Evolutionary conservation across 2,113 vertebrate genomes (phyloP).

Genomic region (Madoqua kirkii): DNA sequence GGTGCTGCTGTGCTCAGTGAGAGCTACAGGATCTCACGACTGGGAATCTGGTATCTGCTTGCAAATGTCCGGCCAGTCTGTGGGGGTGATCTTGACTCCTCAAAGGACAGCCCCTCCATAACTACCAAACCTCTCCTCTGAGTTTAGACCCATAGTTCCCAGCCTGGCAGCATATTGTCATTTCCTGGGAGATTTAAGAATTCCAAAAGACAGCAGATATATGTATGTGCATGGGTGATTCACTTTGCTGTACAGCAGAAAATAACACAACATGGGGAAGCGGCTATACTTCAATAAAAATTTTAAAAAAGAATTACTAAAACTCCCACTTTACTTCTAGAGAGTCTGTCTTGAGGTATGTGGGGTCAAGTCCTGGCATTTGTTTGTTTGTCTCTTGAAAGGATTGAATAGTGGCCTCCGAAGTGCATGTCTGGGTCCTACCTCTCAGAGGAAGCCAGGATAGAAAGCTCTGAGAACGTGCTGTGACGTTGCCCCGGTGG

Average conservation of each 20-base stretch:
- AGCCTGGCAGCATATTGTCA: accelerated
- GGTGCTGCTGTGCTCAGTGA: background rate
- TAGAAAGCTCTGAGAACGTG: background rate
- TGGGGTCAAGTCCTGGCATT: background rate
- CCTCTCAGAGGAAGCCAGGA: background rate
- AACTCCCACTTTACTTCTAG: background rate
- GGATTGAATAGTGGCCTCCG: background rate
- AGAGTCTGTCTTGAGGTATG: too few relatives aligned
- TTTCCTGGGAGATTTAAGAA: background rate
- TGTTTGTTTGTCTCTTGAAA: background rate
- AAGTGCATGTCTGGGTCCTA: background rate
- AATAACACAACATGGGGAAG: background rate
- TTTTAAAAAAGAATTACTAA: background rate
- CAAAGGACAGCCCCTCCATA: background rate
- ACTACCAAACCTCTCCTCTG: background rate
- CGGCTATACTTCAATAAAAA: background rate
- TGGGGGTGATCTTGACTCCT: background rate
- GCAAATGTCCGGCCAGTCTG: background rate
- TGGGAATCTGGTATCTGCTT: background rate
- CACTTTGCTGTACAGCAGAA: background rate
- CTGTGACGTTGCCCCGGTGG: background rate
- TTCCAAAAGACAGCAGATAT: background rate
- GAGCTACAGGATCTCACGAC: background rate
- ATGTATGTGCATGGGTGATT: background rate
- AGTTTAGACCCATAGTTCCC: background rate